Evolutionary conservation across 2,888 invertebrate genomes (phyloP).

Genomic region (Panopea generosa): DNA sequence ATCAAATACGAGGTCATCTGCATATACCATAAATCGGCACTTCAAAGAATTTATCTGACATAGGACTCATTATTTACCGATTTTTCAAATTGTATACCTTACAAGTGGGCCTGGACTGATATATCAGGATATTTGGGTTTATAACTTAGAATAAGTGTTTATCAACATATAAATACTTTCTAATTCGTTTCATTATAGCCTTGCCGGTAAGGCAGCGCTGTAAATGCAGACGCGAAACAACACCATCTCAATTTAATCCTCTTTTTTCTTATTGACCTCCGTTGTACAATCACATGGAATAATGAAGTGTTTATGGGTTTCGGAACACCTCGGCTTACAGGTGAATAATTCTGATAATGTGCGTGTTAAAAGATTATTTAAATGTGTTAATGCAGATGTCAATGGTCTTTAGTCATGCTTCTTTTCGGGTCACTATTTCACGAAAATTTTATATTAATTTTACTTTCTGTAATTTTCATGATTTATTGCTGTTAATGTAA

Average conservation of each 20-base stretch:
- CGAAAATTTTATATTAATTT: too few species aligned
- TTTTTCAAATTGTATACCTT: slow-evolving; percentile 74
- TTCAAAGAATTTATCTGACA: slow-evolving; percentile 70
- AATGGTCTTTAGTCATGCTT: slow-evolving; percentile 39
- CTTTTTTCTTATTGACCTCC: too few species aligned
- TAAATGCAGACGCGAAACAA: too few species aligned
- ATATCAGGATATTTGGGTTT: slow-evolving; percentile 43
- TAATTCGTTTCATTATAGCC: neutral
- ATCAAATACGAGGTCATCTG: slow-evolving; percentile 54
- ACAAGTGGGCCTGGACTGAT: slow-evolving; percentile 47
- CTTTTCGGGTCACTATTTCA: slow-evolving; percentile 22
- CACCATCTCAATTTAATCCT: too few species aligned
- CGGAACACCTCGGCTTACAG: slow-evolving; percentile 57
- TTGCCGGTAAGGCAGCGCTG: too few species aligned
- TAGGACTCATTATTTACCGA: slow-evolving; percentile 71
- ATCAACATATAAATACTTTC: slow-evolving; percentile 22
- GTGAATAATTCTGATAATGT: slow-evolving; percentile 48
- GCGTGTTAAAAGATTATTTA: slow-evolving; percentile 30
- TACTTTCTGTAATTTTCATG: too few species aligned
- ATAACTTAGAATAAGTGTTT: slow-evolving; percentile 59
- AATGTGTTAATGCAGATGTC: slow-evolving; percentile 39
- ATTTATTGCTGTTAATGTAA: too few species aligned
- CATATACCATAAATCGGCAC: slow-evolving; percentile 65
- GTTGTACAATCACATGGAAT: slow-evolving; percentile 30
- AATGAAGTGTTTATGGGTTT: slow-evolving; percentile 60